Base-by-base conservation (phyloP, 64 coral and sea anemone genomes). In the Montipora efflorescens region DNA sequence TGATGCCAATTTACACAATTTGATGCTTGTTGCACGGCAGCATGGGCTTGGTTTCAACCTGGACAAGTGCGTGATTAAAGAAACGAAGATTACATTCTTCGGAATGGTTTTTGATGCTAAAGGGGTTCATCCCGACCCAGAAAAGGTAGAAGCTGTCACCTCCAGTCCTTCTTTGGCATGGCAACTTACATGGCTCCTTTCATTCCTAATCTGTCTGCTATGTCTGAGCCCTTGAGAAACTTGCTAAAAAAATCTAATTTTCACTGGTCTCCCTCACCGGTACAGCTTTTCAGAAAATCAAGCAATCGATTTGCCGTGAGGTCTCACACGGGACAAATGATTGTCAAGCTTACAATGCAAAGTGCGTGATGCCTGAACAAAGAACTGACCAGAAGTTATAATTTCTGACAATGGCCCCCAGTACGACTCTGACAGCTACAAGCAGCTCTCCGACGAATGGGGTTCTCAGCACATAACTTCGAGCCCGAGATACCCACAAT, bases 401-500 rank as follows among this genome's bases (percentile, higher is more conserved):
- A 68, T 68, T 45, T 87, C 84, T 43, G 66, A 74, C 67, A 87
- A 87, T 87, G 84, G 64, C 14, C 76, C 77, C 64, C 53, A 76
- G 21, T 80, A 55, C 66, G 88, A 62, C 71, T 74, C 71, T 25
- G 0, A 75, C 4, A 75, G 72, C 72, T 75, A 75, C 20, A 45
- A 75, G 5, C 72, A 75, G 71, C 81, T 90, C 58, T 48, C 77
- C 18, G 20, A 79, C 1, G 89, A 79, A 10, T 91, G 62, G 44
- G 58, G 61, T 4, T 69, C 70, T 43, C 72, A 70, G 9, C 55
- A 91, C 48, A 53, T 50, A 59, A 91, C 89, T 8, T 80, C 76
- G 5, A 80, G 15, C 43, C 77, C 89, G 81, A 66, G 79, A 72
- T 91, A 82, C 77, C 78, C 89, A 82, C 44, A 81, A 46, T 80